Evolutionary conservation across 1,140 invertebrate species (phyloP).

Genomic region (Antheraea pernyi): DNA sequence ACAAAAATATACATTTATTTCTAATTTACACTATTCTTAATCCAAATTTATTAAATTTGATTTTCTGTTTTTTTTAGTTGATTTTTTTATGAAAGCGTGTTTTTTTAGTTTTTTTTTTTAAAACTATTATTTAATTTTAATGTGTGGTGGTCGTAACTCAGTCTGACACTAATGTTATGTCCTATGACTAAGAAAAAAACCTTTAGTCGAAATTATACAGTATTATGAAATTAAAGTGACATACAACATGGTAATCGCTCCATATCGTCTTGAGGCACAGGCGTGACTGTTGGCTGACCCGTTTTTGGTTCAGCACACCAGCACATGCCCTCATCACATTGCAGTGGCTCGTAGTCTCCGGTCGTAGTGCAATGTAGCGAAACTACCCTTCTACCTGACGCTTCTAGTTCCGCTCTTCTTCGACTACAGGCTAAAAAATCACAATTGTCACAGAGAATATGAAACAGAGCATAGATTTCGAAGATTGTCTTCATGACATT

Average conservation of each 20-base stretch:
- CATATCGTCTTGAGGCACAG: conserved; percentile 78
- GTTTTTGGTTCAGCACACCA: conserved; percentile 81
- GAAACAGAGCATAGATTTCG: not conserved
- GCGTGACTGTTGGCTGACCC: conserved; percentile 70
- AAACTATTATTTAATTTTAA: too few relatives aligned
- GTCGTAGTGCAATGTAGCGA: conserved; percentile 80
- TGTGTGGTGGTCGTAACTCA: too few relatives aligned
- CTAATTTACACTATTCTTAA: too few relatives aligned
- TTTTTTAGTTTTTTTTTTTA: too few relatives aligned
- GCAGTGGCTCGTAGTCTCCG: conserved; percentile 82
- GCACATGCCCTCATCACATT: conserved; percentile 81
- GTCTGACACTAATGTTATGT: too few relatives aligned
- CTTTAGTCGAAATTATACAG: too few relatives aligned
- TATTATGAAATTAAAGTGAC: conserved; percentile 5
- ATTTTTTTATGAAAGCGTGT: too few relatives aligned
- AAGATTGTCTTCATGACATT: not conserved
- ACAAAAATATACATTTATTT: too few relatives aligned
- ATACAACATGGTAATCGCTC: conserved; percentile 80
- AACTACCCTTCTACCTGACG: conserved; percentile 50
- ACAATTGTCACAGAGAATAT: not conserved
- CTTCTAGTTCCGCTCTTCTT: conserved; percentile 73
- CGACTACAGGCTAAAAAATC: conserved; percentile 79
- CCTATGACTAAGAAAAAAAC: too few relatives aligned
- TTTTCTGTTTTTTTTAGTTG: too few relatives aligned
- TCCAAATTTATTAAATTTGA: too few relatives aligned